phyloP scores from a whole-genome alignment of 2,113 vertebrate genomes.

The Saccopteryx bilineata region DNA sequence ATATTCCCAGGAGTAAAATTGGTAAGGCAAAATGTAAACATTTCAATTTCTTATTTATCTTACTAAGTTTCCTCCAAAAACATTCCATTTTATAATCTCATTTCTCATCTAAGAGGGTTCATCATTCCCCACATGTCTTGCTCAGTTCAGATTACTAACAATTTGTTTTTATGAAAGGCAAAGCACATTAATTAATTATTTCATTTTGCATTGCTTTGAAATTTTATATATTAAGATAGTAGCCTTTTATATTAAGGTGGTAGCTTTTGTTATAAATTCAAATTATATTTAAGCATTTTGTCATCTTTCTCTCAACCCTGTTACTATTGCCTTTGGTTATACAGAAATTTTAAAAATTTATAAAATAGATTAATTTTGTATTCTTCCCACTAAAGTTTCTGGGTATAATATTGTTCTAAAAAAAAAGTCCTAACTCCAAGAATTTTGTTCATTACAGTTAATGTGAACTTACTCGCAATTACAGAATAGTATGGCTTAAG shows the following conservation, averaged over 20 bases:
- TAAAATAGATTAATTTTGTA: not conserved
- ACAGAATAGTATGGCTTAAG: conserved; percentile 16
- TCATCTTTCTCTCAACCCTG: not conserved
- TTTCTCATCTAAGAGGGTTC: not conserved
- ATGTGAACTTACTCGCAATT: not conserved
- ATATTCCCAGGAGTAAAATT: not conserved
- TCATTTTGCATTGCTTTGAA: not conserved
- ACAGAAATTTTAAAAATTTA: conserved; percentile 18
- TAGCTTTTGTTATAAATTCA: not conserved
- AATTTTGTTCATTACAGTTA: not conserved
- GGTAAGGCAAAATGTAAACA: not conserved
- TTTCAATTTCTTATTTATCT: conserved; percentile 9
- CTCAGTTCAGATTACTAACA: not conserved
- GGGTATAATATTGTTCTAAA: not conserved
- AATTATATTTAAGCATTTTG: conserved; percentile 20
- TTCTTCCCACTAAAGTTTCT: not conserved
- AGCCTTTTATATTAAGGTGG: conserved; percentile 25
- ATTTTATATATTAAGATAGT: not conserved
- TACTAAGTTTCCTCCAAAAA: not conserved
- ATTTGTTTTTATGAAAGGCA: not conserved
- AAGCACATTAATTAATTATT: not conserved
- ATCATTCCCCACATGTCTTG: not conserved
- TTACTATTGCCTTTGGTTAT: conserved; percentile 30
- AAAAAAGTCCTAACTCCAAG: not conserved
- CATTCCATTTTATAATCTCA: conserved; percentile 6